Base-by-base conservation (phyloP, 1,140 invertebrate genomes). In the Hydropsyche tenuis region DNA sequence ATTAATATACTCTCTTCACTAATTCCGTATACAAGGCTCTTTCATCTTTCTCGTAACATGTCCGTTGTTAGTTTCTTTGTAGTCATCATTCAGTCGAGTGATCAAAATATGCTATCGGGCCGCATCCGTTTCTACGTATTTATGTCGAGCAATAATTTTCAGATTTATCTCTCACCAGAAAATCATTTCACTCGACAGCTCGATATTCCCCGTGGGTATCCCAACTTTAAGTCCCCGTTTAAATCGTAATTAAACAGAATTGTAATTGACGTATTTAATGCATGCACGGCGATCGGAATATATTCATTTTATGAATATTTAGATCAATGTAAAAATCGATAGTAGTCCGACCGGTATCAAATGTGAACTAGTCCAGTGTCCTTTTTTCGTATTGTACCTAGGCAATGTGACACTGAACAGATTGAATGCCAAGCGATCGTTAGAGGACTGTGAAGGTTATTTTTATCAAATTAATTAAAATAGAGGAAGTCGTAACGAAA, bases 401-500 rank as follows among this genome's bases (percentile, higher is more conserved):
- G 16, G 14, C 48, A 53, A 53, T 53, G 48, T 53, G 48, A 53
- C 48, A 53, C 48, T 20, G 16, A 53, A 16, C n/a, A 53, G 48
- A 53, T 53, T 18, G 48, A 53, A 20, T 53, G 16, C 16, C 48
- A 20, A 14, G 48, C 7, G 48, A 53, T 53, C 48, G 20, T 53
- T 53, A 53, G 20, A 53, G 48, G 20, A 53, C 48, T n/a, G 5
- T 1, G 9, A 53, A 12, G 56, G 56, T 14, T 60, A 60, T 25
- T 25, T 60, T 60, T 25, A 60, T 20, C 23, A 12, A 23, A 60
- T 60, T 60, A 60, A 60, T 60, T 60, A 60, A 25, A 60, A 23
- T 60, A 60, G 23, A 60, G 56, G 56, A 60, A 60, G 56, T 60
- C 23, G 20, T 60, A 25, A 60, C 56, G 56, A 23, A 48, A 23